Base-by-base conservation (phyloP, 2,797 vertebrate genomes). In the Pagetopsis macropterus region DNA sequence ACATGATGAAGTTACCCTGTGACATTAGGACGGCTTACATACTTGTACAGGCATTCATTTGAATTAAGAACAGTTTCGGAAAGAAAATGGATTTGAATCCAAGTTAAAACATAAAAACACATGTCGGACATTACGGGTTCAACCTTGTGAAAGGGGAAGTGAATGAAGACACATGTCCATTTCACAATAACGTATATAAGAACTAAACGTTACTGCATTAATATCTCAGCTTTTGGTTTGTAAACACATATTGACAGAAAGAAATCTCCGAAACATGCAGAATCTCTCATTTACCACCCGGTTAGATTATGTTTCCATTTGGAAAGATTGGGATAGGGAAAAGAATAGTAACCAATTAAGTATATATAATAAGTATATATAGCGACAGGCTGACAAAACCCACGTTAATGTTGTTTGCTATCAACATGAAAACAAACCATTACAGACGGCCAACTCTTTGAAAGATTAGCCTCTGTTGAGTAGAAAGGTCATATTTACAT, bases 231-330 rank as follows among this genome's bases (percentile, higher is more conserved):
- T 65, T 77, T 92, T 96, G 94, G 67, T 62, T 95, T 91, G 83
- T 83, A 79, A 76, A 95, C 95, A 96, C 95, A 95, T 94, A 94
- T 91, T 87, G 92, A 96, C 92, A 93, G 87, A 94, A 93, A 93
- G 89, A 92, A 94, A 94, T 96, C 93, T 97, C 95, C 91, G 92
- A 95, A 97, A 95, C 98, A 98, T 99, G 97, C 97, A 98, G 88
- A 85, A 94, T 92, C 93, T 95, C 94, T 94, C 95, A 99, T 98
- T 98, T 99, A 99, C 97, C 98, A 97, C 96, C 96, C 92, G 91
- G 94, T 96, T 95, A 96, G 95, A 94, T 94, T 95, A 95, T 96
- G 96, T 96, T 95, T 95, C 96, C 96, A 96, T 97, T 96, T 94
- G 96, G 91, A 92, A 91, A 95, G 94, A 95, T 94, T 37, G 85